phyloP scores from a whole-genome alignment of 2,797 vertebrate species.

The Micropoecilia bifurca region DNA sequence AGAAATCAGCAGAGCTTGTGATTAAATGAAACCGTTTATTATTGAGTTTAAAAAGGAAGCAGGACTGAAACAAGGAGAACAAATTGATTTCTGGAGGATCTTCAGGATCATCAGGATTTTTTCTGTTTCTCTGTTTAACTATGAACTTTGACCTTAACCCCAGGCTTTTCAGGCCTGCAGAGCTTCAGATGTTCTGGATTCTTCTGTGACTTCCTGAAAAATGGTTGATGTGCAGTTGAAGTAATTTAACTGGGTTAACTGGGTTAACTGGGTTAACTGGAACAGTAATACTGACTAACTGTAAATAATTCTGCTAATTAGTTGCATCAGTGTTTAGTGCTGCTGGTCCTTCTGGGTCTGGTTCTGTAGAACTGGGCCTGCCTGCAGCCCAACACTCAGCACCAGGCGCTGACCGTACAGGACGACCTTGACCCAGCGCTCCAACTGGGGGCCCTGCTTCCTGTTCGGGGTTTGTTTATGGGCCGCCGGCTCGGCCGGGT shows the following conservation, averaged over 20 bases:
- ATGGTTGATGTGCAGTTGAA: neutral
- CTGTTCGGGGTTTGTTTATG: slow-evolving; percentile 22
- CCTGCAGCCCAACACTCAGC: neutral
- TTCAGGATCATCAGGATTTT: neutral
- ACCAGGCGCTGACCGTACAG: neutral
- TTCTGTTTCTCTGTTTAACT: neutral
- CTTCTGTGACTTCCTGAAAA: neutral
- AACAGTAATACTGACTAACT: neutral
- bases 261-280: neutral
- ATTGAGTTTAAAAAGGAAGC: neutral
- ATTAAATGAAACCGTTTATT: neutral
- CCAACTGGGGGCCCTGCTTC: neutral
- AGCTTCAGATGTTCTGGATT: neutral
- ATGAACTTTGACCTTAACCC: neutral
- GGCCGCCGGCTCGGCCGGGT: slow-evolving; percentile 8
- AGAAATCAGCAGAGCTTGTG: neutral
- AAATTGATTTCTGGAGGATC: neutral
- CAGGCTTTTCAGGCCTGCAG: neutral
- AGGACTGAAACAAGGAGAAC: no score
- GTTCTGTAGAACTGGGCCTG: neutral
- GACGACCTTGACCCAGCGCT: slow-evolving; percentile 30
- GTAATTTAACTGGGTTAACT: neutral
- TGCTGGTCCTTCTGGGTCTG: neutral
- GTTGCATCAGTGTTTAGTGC: neutral
- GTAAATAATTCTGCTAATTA: neutral